phyloP scores from a whole-genome alignment of 2,888 invertebrate genomes.

The Machimus rusticus region DNA sequence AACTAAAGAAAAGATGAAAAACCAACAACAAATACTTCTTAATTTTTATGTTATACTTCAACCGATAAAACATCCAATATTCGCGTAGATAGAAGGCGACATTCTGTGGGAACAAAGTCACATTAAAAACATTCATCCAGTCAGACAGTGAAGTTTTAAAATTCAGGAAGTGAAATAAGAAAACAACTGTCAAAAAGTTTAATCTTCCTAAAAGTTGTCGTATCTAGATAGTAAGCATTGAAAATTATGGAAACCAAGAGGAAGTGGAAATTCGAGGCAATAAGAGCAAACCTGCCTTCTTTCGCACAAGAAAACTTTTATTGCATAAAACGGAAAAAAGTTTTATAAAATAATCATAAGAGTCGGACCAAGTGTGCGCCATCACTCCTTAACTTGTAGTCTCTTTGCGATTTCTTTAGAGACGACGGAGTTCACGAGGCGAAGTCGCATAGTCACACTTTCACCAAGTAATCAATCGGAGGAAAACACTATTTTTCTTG shows the following conservation, averaged over 20 bases:
- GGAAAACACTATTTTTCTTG: background rate
- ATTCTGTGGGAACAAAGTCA: background rate
- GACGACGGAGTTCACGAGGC: background rate
- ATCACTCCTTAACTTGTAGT: background rate
- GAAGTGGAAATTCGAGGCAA: background rate
- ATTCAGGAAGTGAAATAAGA: slow-evolving; percentile 10
- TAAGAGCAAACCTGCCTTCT: background rate
- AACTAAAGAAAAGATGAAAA: background rate
- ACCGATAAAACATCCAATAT: background rate
- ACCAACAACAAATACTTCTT: background rate
- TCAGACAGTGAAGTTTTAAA: slow-evolving; percentile 4
- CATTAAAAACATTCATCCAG: background rate
- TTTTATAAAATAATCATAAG: background rate
- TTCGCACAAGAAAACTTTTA: background rate
- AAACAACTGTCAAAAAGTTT: slow-evolving; percentile 7
- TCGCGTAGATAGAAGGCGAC: background rate
- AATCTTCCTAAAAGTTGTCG: background rate
- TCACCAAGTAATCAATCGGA: slow-evolving; percentile 16
- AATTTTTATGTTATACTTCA: background rate
- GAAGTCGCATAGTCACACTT: background rate
- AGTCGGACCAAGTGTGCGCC: background rate
- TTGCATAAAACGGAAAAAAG: background rate
- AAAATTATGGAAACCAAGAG: background rate
- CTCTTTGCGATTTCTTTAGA: background rate
- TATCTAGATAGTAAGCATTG: background rate